phyloP scores from a whole-genome alignment of 2,797 vertebrate species.

The Nannoperca australis region DNA sequence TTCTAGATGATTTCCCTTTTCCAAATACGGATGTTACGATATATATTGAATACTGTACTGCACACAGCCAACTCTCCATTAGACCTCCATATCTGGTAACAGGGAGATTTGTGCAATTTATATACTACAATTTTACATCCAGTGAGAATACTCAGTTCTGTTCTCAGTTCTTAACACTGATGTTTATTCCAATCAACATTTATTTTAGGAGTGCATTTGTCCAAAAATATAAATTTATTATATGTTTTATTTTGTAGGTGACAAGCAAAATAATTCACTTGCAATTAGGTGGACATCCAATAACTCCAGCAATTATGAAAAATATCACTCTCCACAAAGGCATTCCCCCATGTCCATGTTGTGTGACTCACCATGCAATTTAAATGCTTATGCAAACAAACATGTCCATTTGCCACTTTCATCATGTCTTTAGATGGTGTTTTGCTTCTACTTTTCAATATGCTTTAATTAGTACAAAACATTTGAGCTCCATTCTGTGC shows the following conservation, averaged over 20 bases:
- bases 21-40: neutral
- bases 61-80: neutral
- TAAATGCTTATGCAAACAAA: neutral
- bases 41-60: neutral
- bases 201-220: neutral
- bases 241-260: neutral
- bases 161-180: neutral
- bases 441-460: neutral
- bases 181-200: neutral
- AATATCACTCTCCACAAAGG: neutral
- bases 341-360: neutral
- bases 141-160: neutral
- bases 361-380: neutral
- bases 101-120: slow-evolving; percentile 3
- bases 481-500: neutral
- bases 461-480: neutral
- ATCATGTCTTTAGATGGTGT: neutral
- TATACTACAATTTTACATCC: neutral
- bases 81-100: neutral
- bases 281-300: neutral
- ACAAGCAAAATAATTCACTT: neutral
- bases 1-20: slow-evolving; percentile 14
- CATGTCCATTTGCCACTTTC: neutral
- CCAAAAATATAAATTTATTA: neutral
- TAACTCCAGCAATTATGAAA: neutral